A percentile compares a stretch with the other conserved stretches of the same genome.
Conservation (phyloP, 2,888 invertebrate species). For the Agriopis aurantiaria region DNA sequence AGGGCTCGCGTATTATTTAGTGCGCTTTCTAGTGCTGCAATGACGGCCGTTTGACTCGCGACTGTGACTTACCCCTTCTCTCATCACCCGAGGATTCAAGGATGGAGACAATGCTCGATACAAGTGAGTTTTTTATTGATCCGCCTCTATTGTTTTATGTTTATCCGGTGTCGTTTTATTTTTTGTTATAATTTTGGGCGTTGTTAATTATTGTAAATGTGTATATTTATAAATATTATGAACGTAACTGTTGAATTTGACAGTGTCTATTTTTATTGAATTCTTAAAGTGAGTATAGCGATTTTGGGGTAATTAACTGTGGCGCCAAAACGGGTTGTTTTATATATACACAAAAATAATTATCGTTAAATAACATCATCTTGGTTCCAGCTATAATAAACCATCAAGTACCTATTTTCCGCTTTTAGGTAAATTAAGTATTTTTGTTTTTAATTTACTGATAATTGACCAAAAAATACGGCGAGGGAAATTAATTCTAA, state of each 20-base stretch:
- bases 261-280: background rate
- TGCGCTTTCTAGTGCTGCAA: constrained; percentile 76
- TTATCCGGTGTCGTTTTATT: constrained; percentile 21
- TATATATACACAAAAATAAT: background rate
- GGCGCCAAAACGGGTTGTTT: background rate
- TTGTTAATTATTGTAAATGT: background rate
- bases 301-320: background rate
- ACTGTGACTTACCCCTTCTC: constrained; percentile 49
- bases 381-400: background rate
- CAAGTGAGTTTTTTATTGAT: constrained; percentile 62
- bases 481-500: background rate
- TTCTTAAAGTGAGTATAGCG: background rate
- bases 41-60: constrained; percentile 66
- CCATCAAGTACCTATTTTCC: background rate
- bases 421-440: background rate
- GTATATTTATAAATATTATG: background rate
- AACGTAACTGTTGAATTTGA: background rate
- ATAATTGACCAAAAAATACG: background rate
- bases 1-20: constrained; percentile 69
- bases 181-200: constrained; percentile 9
- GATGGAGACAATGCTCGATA: constrained; percentile 60
- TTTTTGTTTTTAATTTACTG: background rate
- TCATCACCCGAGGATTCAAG: constrained; percentile 52
- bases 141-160: constrained; percentile 40
- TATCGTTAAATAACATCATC: background rate